phyloP scores from a whole-genome alignment of 2,797 vertebrate species.

The Benthosema pterotum region DNA sequence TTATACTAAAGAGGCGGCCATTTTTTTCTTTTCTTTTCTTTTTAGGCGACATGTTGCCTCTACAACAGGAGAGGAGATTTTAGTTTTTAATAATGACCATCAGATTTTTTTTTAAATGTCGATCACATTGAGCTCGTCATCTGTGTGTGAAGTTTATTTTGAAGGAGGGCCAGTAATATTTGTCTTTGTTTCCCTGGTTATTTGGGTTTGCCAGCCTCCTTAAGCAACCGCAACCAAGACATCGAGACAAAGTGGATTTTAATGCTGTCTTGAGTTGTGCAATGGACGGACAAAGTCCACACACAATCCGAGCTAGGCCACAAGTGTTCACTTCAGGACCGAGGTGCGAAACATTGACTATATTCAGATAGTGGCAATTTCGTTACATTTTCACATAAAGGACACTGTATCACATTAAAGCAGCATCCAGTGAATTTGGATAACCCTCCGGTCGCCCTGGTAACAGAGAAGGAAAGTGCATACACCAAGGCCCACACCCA shows the following conservation, averaged over 20 bases:
- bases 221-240: no score
- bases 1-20: slow-evolving; percentile 7
- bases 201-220: neutral
- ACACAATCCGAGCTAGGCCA: neutral
- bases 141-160: slow-evolving; percentile 7
- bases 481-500: no score
- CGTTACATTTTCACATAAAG: no score
- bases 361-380: no score
- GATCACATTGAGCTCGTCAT: neutral
- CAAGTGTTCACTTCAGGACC: slow-evolving; percentile 1
- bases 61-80: neutral
- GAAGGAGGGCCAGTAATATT: neutral
- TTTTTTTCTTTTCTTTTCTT: neutral
- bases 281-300: slow-evolving; percentile 16
- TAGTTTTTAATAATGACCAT: slow-evolving; percentile 19
- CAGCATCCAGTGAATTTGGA: no score
- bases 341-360: neutral
- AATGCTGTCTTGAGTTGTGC: neutral
- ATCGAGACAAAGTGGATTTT: slow-evolving; percentile 1
- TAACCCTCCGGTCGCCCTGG: no score
- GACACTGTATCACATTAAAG: no score
- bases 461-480: no score
- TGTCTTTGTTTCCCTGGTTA: neutral
- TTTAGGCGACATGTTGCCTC: neutral
- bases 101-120: slow-evolving; percentile 30